Evolutionary conservation across 2,113 vertebrate genomes (phyloP).

Genomic region (Pseudopodoces humilis): DNA sequence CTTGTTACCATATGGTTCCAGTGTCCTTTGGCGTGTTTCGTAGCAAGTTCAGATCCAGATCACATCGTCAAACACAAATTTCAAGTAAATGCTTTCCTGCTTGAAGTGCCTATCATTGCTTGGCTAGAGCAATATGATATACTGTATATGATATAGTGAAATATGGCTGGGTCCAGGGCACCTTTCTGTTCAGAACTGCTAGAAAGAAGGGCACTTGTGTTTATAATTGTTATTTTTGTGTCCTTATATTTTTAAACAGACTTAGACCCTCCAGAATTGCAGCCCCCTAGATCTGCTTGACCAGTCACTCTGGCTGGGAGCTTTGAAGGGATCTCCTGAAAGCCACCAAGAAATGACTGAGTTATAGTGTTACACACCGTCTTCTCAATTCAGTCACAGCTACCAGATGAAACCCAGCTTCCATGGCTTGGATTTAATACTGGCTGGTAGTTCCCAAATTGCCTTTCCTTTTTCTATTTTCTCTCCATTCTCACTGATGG

Average conservation of each 20-base stretch:
- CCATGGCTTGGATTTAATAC: not conserved
- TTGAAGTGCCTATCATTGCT: not conserved
- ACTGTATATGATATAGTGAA: not conserved
- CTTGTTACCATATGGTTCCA: not conserved
- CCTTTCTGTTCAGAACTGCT: not conserved
- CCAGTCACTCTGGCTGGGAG: not conserved
- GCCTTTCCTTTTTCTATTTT: not conserved
- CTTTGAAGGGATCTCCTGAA: not conserved
- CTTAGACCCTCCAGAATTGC: not conserved
- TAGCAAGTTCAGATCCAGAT: not conserved
- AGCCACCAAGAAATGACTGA: not conserved
- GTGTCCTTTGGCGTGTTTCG: not conserved
- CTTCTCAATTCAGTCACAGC: not conserved
- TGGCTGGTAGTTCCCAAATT: not conserved
- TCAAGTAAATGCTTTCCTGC: not conserved
- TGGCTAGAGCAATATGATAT: not conserved
- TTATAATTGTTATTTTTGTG: not conserved
- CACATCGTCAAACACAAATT: accelerated
- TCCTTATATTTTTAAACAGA: not conserved
- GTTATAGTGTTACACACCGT: not conserved
- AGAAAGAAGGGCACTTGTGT: not conserved
- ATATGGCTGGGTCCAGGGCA: not conserved
- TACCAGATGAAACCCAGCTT: not conserved
- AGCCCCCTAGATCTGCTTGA: not conserved
- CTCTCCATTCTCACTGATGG: not conserved